Percentiles rank a stretch among this genome's conserved stretches.
Conservation (phyloP, 2,888 invertebrate genomes). For the Camponotus fellah region DNA sequence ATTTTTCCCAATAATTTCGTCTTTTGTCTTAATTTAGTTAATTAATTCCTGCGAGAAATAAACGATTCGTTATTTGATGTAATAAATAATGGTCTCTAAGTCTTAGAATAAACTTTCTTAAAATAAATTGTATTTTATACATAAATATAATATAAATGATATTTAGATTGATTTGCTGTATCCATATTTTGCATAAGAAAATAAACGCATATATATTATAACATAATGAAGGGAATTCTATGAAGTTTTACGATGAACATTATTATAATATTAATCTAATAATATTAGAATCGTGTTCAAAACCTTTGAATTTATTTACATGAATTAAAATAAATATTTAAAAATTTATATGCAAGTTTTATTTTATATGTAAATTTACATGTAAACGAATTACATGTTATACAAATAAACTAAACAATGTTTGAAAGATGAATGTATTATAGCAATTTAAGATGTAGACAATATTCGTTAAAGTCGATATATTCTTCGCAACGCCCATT, state of each 20-base stretch:
- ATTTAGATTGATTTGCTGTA: background rate
- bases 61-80: slow-evolving; percentile 4
- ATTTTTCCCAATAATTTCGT: slow-evolving; percentile 7
- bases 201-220: background rate
- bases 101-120: background rate
- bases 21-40: slow-evolving; percentile 1
- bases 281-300: background rate
- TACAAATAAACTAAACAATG: background rate
- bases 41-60: background rate
- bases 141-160: background rate
- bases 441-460: too few relatives aligned
- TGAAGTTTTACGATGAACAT: background rate
- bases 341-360: slow-evolving; percentile 3
- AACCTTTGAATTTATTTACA: background rate
- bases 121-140: background rate
- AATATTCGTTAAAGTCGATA: background rate
- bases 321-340: slow-evolving; percentile 28
- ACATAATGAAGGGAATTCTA: background rate
- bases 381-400: slow-evolving; percentile 1
- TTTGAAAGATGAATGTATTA: slow-evolving; percentile 23
- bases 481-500: background rate
- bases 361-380: slow-evolving; percentile 12
- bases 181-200: background rate
- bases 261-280: background rate
- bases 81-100: background rate